Conservation (phyloP, 1,140 invertebrate species). For the Anastrepha ludens region DNA sequence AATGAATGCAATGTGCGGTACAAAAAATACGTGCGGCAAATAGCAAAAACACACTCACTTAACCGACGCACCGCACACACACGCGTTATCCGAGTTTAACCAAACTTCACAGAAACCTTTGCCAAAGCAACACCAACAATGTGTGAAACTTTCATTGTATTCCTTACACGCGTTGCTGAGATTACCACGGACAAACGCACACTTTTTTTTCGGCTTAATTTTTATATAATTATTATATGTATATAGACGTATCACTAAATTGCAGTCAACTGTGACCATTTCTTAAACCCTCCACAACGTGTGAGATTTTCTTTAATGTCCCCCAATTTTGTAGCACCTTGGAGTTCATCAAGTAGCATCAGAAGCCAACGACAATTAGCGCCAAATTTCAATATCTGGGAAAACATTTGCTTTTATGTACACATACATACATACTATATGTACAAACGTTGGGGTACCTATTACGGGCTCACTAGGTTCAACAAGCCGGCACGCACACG, state of each 20-base stretch:
- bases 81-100: no score
- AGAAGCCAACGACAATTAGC: neutral
- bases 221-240: neutral
- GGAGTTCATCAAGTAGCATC: neutral
- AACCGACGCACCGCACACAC: no score
- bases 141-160: no score
- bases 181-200: no score
- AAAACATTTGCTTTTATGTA: neutral
- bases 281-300: neutral
- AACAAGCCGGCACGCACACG: neutral
- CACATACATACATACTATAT: neutral
- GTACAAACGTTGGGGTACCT: neutral
- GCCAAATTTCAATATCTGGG: neutral
- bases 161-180: no score
- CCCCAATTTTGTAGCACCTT: neutral
- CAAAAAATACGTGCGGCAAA: no score
- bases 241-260: neutral
- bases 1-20: no score
- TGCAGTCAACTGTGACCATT: conserved; percentile 9
- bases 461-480: neutral
- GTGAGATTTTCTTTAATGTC: neutral
- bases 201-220: neutral
- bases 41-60: no score
- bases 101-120: no score
- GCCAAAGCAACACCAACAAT: no score